Base-by-base conservation (phyloP, 2,113 vertebrate species). In the Phodopus roborovskii region DNA sequence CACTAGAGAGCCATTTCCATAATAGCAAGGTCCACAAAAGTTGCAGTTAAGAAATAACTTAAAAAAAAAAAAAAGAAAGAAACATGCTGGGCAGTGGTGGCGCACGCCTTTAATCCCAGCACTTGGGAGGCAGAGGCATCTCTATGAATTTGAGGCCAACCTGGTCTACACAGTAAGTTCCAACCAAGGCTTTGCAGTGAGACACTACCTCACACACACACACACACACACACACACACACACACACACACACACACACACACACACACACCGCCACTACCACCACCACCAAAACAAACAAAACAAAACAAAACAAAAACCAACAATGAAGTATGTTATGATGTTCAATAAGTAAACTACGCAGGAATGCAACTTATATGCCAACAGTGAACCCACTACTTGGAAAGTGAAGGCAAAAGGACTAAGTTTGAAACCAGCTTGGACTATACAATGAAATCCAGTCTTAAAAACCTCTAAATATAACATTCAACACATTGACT, bases 341-440 rank as follows among this genome's bases (percentile, higher is more conserved):
- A 91, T n/a, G 13, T 71, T 73, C 94, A 94, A 30, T 62, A 71
- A 95, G 53, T n/a, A 92, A 92, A 53, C 53, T 71, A 71, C 33
- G 48, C 36, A 56, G 85, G 5, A 91, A 75, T 39, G 71, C 20
- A 93, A 68, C 39, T 64, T 75, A 17, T 19, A 81, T n/a, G 1
- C 84, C 64, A 50, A 50, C 24, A 48, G 16, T 66, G 50, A 68
- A 50, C 42, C 12, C 42, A 86, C 30, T 11, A 68, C 30, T 50
- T 39, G 24, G 22, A 4, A 48, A 45, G 15, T 4, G 24, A 26
- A 42, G 60, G 48, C 50, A 53, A 60, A 30, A 24, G 30, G 64
- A 70, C 0, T 7, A 16, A 39, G 39, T 66, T 33, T 48, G 60
- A 85, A 42, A 30, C 39, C 42, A 70, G 28, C 42, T 64, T 36